Percentiles rank a stretch among this genome's conserved stretches.
Conservation (phyloP, 2,888 invertebrate genomes). For the Parnassius glacialis region DNA sequence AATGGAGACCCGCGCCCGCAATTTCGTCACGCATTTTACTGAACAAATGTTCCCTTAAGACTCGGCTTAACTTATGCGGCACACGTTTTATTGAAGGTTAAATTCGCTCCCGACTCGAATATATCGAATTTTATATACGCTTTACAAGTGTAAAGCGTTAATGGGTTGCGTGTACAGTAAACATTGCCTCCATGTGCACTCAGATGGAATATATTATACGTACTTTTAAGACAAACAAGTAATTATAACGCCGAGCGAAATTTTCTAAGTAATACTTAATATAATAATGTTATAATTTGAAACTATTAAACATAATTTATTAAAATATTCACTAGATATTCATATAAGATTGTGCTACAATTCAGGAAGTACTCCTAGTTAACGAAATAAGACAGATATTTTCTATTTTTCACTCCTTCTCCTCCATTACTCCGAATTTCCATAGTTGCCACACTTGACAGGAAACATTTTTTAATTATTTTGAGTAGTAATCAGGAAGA, state of each 20-base stretch:
- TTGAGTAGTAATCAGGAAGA: too few species aligned
- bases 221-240: slow-evolving; percentile 29
- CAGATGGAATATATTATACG: slow-evolving; percentile 22
- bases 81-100: slow-evolving; percentile 75
- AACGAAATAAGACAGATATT: too few species aligned
- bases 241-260: slow-evolving; percentile 29
- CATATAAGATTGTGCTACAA: too few species aligned
- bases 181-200: slow-evolving; percentile 29
- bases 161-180: slow-evolving; percentile 42
- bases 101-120: slow-evolving; percentile 49
- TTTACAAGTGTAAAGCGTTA: slow-evolving; percentile 53
- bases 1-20: slow-evolving; percentile 55
- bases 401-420: too few species aligned
- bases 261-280: slow-evolving; percentile 6
- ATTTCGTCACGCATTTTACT: slow-evolving; percentile 77
- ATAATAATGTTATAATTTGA: neutral
- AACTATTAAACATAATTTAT: neutral
- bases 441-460: too few species aligned
- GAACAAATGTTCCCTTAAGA: slow-evolving; percentile 77
- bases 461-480: too few species aligned
- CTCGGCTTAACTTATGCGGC: slow-evolving; percentile 70
- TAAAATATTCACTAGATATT: neutral
- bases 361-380: too few species aligned
- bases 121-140: slow-evolving; percentile 54
- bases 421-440: too few species aligned